Evolutionary conservation across 1,140 invertebrate species (phyloP).

Genomic region (Zaprionus africanus): DNA sequence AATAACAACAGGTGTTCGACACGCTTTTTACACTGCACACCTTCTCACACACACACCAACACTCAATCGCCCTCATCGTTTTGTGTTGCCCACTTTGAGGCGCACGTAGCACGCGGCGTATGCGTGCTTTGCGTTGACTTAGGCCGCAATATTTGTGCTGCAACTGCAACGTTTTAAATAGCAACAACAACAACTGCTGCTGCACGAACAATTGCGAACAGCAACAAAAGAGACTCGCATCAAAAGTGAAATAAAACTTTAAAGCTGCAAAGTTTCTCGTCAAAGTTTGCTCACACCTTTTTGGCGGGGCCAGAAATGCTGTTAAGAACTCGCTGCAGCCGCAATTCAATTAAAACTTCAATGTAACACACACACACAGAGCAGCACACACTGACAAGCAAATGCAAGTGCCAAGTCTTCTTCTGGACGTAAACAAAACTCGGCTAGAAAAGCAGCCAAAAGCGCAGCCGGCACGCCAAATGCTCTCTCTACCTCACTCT

Average conservation of each 20-base stretch:
- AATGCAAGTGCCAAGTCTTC: slow-evolving; percentile 49
- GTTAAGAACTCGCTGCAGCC: slow-evolving; percentile 80
- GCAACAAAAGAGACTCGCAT: slow-evolving; percentile 32
- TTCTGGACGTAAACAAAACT: slow-evolving; percentile 70
- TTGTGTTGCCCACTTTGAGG: slow-evolving; percentile 60
- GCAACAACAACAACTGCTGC: background rate
- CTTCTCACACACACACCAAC: slow-evolving; percentile 20
- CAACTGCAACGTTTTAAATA: slow-evolving; percentile 11
- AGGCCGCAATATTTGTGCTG: slow-evolving; percentile 45
- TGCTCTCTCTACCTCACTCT: slow-evolving; percentile 27
- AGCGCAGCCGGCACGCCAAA: slow-evolving; percentile 48
- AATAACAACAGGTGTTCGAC: slow-evolving; percentile 73
- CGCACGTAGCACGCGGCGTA: slow-evolving; percentile 23
- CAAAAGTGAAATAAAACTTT: slow-evolving; percentile 72
- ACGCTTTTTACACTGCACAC: slow-evolving; percentile 36
- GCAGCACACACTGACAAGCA: slow-evolving; percentile 21
- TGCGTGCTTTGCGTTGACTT: slow-evolving; percentile 16
- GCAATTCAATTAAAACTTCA: slow-evolving; percentile 83
- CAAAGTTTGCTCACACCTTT: slow-evolving; percentile 68
- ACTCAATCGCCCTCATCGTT: slow-evolving; percentile 37
- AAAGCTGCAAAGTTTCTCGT: slow-evolving; percentile 61
- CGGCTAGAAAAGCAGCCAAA: slow-evolving; percentile 37
- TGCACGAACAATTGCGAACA: slow-evolving; percentile 19
- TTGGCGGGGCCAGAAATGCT: slow-evolving; percentile 56
- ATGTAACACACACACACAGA: slow-evolving; percentile 58